These are phyloP conservation scores for Philaethria dido DNA, from an alignment of 2,888 invertebrate genomes.

Conservation along the genomic window DNA sequence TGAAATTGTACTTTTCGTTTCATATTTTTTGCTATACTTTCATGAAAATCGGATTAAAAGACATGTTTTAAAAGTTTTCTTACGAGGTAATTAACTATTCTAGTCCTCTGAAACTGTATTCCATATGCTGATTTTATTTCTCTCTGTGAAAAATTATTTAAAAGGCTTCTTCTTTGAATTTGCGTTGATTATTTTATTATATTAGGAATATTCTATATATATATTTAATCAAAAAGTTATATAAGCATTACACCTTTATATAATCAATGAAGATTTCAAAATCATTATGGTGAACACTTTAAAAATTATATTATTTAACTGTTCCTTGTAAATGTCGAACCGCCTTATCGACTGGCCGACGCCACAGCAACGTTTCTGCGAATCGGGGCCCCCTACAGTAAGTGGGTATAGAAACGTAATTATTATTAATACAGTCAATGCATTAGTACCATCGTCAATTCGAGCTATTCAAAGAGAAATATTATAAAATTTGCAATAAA, in stretches of 20 bases:
- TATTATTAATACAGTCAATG: slow-evolving; percentile 62
- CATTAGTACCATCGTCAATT: not conserved
- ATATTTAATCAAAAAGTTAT: not conserved
- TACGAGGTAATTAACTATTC: not conserved
- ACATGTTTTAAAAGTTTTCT: not conserved
- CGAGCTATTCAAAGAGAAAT: not conserved
- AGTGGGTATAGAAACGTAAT: slow-evolving; percentile 64
- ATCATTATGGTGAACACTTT: slow-evolving; percentile 2
- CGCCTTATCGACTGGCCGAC: slow-evolving; percentile 60
- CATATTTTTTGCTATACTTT: not conserved
- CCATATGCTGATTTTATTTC: too few species aligned
- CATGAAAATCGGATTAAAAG: too few species aligned
- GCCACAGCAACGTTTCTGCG: slow-evolving; percentile 74
- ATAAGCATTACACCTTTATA: not conserved
- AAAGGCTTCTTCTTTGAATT: too few species aligned
- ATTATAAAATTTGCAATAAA: not conserved
- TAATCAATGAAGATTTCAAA: not conserved
- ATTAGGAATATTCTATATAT: not conserved
- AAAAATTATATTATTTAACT: slow-evolving; percentile 56
- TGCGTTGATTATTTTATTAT: too few species aligned
- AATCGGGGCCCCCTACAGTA: slow-evolving; percentile 68
- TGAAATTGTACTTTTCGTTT: not conserved
- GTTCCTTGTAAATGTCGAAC: slow-evolving; percentile 56
- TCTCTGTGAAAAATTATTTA: too few species aligned
- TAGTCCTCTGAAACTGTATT: not conserved